Percentiles rank a stretch among this genome's conserved stretches.
Evolutionary conservation across 2,113 vertebrate species (phyloP).

Genomic region (Oenanthe oenanthe): DNA sequence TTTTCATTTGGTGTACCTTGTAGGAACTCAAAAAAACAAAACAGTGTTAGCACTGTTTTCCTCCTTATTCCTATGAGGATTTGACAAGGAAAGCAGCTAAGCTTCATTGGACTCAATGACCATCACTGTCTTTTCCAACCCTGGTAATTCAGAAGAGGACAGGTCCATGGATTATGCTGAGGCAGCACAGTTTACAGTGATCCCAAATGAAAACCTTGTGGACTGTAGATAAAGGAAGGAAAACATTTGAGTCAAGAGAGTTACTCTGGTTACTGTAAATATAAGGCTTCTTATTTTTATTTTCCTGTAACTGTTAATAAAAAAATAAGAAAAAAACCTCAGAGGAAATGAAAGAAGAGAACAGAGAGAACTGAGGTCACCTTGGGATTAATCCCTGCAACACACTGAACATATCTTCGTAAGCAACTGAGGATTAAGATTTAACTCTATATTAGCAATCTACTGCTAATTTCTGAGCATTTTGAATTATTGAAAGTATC

Average conservation of each 20-base stretch:
- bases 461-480: background rate
- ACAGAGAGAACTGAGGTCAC: background rate
- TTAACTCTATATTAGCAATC: background rate
- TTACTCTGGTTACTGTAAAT: background rate
- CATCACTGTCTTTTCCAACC: background rate
- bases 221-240: background rate
- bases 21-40: background rate
- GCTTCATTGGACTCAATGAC: background rate
- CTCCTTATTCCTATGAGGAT: constrained; percentile 40
- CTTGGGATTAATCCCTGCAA: background rate
- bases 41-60: background rate
- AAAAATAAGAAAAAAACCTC: background rate
- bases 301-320: background rate
- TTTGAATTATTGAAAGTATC: background rate
- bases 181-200: constrained; percentile 72
- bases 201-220: background rate
- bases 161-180: constrained; percentile 78
- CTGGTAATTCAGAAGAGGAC: background rate
- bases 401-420: background rate
- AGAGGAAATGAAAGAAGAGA: background rate
- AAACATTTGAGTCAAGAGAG: background rate
- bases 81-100: constrained; percentile 80
- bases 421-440: background rate
- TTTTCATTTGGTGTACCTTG: background rate
- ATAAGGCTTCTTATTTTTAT: background rate